Base-by-base conservation (phyloP, 2,797 vertebrate species). In the Tragopan temminckii region DNA sequence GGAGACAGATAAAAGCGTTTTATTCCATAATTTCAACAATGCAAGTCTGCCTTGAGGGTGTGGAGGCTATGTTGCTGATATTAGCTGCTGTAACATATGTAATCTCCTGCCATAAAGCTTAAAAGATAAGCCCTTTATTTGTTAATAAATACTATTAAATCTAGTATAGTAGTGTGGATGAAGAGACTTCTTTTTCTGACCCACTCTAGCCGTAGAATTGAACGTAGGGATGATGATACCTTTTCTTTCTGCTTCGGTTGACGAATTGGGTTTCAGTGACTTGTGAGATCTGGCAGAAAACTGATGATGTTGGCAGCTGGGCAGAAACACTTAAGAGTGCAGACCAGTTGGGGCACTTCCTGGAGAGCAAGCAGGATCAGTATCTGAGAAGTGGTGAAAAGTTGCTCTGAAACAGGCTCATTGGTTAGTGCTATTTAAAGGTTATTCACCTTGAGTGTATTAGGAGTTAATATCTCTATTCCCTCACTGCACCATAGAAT, bases 391-490 rank as follows among this genome's bases (percentile, higher is more conserved):
- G 55, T 42, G 20, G 59, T 68, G n/a, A 89, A 55, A 69, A 84
- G 35, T 27, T 57, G 43, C 76, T 85, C 24, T 48, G 84, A 85
- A 83, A 23, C 64, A 71, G 63, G 46, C 42, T 82, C 17, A 3
- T 42, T 62, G 40, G 8, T 78, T 7, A 43, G 61, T 64, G 72
- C 40, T 42, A 43, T 74, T 78, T 68, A 58, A 86, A 89, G 40
- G 45, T 78, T 55, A 13, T 50, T 85, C 88, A 36, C 64, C 33
- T 72, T 80, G 66, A 86, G 57, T 66, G 48, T 33, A 6, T 76
- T 70, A 93, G 45, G 83, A 85, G 88, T 93, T 93, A 95, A 88
- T 82, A 40, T 61, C 75, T 83, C n/a, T 67, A 4, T 53, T 89
- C 50, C 82, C 27, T 63, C 66, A 43, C 43, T 83, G 58, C 38